phyloP scores from a whole-genome alignment of 64 coral and sea anemone genomes.

The Stichodactyla helianthus region DNA sequence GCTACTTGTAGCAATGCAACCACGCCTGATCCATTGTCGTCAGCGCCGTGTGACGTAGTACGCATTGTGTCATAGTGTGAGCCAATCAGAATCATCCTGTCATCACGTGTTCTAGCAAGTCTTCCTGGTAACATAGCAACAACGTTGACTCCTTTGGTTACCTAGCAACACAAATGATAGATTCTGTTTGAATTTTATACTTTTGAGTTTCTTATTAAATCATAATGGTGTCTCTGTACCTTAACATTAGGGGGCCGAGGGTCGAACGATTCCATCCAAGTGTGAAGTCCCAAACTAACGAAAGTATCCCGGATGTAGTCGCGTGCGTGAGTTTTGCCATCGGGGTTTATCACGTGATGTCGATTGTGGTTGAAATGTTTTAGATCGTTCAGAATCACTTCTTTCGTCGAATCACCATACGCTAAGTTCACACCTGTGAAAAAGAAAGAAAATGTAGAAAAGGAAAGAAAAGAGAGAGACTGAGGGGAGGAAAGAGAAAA shows the following conservation, averaged over 20 bases:
- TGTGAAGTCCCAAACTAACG: constrained; percentile 38
- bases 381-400: not conserved
- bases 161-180: not conserved
- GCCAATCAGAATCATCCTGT: constrained; percentile 67
- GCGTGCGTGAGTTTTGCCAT: constrained; percentile 42
- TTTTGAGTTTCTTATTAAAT: not conserved
- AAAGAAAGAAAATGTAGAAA: too few relatives aligned
- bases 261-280: constrained; percentile 71
- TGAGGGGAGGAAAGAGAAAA: not conserved
- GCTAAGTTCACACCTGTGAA: not conserved
- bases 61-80: constrained; percentile 72
- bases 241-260: not conserved
- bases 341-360: constrained; percentile 50
- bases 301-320: constrained; percentile 61
- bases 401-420: not conserved
- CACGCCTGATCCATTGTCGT: constrained; percentile 73
- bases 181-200: not conserved
- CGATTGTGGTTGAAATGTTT: constrained; percentile 47
- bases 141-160: constrained; percentile 41
- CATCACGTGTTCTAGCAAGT: constrained; percentile 34
- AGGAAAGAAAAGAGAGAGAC: not conserved
- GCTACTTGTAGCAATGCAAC: constrained; percentile 57
- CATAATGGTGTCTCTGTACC: not conserved
- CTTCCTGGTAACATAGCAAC: constrained; percentile 53
- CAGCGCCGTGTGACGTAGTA: constrained; percentile 36